Conservation (phyloP, 1,140 invertebrate genomes). For the Cardiocondyla obscurior region DNA sequence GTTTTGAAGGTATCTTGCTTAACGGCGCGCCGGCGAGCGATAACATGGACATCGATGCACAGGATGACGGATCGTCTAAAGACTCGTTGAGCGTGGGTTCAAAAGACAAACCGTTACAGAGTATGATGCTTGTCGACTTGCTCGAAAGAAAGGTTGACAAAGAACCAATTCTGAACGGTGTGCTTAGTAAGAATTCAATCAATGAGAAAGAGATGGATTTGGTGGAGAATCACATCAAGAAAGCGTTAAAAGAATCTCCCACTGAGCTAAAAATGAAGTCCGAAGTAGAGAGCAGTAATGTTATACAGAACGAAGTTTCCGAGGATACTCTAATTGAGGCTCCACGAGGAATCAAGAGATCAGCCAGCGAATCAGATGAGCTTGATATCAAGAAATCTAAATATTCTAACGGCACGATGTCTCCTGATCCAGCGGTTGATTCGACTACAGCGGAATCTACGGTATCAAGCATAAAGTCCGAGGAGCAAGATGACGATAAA, state of each 20-base stretch:
- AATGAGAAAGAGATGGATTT: slow-evolving; percentile 87
- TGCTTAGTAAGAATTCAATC: slow-evolving; percentile 86
- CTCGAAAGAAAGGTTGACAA: slow-evolving; percentile 87
- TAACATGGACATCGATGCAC: slow-evolving; percentile 84
- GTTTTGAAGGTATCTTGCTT: slow-evolving; percentile 86
- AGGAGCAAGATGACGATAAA: slow-evolving; percentile 83
- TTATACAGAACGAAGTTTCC: slow-evolving; percentile 75
- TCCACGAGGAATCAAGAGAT: slow-evolving; percentile 81
- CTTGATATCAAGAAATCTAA: slow-evolving; percentile 83
- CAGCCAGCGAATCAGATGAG: slow-evolving; percentile 79
- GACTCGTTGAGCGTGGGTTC: slow-evolving; percentile 81
- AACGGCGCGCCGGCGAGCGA: slow-evolving; percentile 84
- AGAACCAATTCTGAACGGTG: slow-evolving; percentile 86
- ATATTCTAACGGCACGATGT: slow-evolving; percentile 84
- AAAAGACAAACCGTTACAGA: slow-evolving; percentile 83
- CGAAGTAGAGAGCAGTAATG: slow-evolving; percentile 66
- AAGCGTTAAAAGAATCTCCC: slow-evolving; percentile 82
- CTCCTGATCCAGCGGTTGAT: slow-evolving; percentile 78
- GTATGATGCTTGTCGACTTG: slow-evolving; percentile 88
- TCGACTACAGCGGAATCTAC: slow-evolving; percentile 82
- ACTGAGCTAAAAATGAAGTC: slow-evolving; percentile 76
- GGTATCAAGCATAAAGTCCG: slow-evolving; percentile 80
- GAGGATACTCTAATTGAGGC: slow-evolving; percentile 80
- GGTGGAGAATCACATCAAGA: slow-evolving; percentile 86
- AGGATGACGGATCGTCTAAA: slow-evolving; percentile 85